phyloP scores from a whole-genome alignment of 2,888 invertebrate genomes.

The Lagria hirta region DNA sequence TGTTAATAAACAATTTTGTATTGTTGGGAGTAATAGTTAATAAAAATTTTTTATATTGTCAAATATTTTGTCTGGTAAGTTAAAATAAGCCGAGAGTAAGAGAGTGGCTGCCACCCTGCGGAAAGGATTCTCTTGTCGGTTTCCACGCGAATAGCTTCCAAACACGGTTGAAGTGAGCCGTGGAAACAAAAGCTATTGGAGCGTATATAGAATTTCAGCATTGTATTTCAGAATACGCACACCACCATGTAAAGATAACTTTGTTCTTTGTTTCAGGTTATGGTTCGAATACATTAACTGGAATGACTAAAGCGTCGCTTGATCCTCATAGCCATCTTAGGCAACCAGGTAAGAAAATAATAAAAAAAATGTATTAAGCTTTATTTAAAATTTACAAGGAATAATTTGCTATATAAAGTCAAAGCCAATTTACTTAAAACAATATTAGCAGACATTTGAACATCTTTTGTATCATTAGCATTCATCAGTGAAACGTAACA shows the following conservation, averaged over 20 bases:
- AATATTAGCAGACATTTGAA: not conserved
- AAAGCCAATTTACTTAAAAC: constrained; percentile 4
- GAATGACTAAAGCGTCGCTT: constrained; percentile 79
- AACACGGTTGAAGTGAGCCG: constrained; percentile 50
- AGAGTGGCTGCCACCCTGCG: constrained; percentile 42
- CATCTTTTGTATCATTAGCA: not conserved
- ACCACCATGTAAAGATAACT: constrained; percentile 20
- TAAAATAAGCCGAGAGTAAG: constrained; percentile 32
- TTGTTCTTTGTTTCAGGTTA: constrained; percentile 70
- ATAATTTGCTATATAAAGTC: not conserved
- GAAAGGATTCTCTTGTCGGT: constrained; percentile 55
- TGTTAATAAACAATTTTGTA: no score
- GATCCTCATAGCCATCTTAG: constrained; percentile 88
- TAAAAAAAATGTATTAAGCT: no score
- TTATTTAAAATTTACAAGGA: no score
- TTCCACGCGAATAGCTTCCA: constrained; percentile 49
- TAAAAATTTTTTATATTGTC: no score
- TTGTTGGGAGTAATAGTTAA: no score
- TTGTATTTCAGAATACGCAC: constrained; percentile 28
- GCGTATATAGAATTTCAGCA: constrained; percentile 37
- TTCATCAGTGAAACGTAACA: no score
- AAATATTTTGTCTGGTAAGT: no score
- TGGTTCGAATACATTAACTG: constrained; percentile 76
- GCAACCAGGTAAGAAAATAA: constrained; percentile 73
- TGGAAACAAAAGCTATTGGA: constrained; percentile 51